Conservation (phyloP, 2,888 invertebrate genomes). For the Lochmaea capreae region DNA sequence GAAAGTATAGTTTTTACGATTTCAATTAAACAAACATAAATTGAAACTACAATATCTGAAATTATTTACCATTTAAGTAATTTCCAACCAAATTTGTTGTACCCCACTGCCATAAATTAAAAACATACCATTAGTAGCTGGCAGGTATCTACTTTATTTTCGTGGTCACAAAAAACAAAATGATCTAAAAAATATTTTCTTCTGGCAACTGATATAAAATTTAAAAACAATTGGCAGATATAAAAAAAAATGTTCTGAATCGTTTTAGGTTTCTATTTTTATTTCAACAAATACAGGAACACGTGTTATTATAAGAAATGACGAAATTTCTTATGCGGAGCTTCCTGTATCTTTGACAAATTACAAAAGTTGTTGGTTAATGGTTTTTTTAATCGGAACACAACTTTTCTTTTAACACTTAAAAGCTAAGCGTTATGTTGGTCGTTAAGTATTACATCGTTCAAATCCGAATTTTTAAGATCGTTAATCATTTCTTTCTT, state of each 20-base stretch:
- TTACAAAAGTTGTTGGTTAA: neutral
- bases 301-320: conserved; percentile 1
- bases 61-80: too few relatives aligned
- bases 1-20: too few relatives aligned
- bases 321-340: neutral
- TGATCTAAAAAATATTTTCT: neutral
- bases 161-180: neutral
- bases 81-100: too few relatives aligned
- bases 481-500: too few relatives aligned
- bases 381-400: neutral
- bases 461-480: too few relatives aligned
- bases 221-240: neutral
- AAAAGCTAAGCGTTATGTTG: neutral
- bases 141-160: neutral
- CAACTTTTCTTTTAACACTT: neutral
- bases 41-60: too few relatives aligned
- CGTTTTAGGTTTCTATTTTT: neutral
- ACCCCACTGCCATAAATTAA: too few relatives aligned
- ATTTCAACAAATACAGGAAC: neutral
- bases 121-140: neutral
- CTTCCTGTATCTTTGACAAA: neutral
- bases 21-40: too few relatives aligned
- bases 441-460: too few relatives aligned
- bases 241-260: neutral
- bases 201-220: neutral